A percentile compares a stretch with the other conserved stretches of the same genome.
These are phyloP conservation scores for Sebastes schlegelii DNA, from an alignment of 2,113 vertebrate genomes.

Conservation along the genomic window DNA sequence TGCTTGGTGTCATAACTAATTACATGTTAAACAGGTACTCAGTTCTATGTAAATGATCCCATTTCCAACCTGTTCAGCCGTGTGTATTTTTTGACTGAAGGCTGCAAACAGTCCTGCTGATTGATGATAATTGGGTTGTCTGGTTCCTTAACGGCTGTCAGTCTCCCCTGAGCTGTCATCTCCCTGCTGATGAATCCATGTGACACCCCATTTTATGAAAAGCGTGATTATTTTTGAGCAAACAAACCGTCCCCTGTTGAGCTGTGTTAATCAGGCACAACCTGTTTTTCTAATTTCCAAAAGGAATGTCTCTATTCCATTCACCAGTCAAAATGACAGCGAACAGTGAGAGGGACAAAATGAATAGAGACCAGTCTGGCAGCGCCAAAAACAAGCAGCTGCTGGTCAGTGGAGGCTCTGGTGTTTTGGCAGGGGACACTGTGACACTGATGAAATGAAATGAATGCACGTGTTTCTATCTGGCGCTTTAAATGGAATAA, in stretches of 20 bases:
- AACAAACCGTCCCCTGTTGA: constrained; percentile 22
- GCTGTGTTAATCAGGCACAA: constrained; percentile 38
- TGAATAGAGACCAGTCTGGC: not conserved
- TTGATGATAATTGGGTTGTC: constrained; percentile 43
- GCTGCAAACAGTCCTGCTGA: constrained; percentile 9
- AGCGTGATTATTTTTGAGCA: constrained; percentile 46
- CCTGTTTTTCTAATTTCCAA: constrained; percentile 12
- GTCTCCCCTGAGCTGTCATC: constrained; percentile 15
- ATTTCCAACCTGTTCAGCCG: constrained; percentile 13
- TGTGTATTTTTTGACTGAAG: constrained; percentile 10
- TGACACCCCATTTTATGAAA: constrained; percentile 24
- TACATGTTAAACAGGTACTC: constrained; percentile 2
- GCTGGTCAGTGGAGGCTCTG: constrained; percentile 18
- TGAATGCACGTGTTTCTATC: not conserved
- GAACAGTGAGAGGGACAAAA: not conserved
- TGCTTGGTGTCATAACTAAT: not conserved
- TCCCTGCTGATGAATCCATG: constrained; percentile 26
- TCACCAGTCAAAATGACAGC: constrained; percentile 10
- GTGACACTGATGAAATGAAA: not conserved
- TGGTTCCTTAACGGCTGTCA: constrained; percentile 34
- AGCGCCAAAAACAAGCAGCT: constrained; percentile 29
- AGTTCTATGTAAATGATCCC: not conserved
- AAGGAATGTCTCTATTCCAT: constrained; percentile 25
- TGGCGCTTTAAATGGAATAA: not conserved
- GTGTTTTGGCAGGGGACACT: constrained; percentile 5